A percentile compares a stretch with the other conserved stretches of the same genome.
These are phyloP conservation scores for Aphelenchoides fujianensis DNA, from an alignment of 1,140 invertebrate species.

Conservation along the genomic window DNA sequence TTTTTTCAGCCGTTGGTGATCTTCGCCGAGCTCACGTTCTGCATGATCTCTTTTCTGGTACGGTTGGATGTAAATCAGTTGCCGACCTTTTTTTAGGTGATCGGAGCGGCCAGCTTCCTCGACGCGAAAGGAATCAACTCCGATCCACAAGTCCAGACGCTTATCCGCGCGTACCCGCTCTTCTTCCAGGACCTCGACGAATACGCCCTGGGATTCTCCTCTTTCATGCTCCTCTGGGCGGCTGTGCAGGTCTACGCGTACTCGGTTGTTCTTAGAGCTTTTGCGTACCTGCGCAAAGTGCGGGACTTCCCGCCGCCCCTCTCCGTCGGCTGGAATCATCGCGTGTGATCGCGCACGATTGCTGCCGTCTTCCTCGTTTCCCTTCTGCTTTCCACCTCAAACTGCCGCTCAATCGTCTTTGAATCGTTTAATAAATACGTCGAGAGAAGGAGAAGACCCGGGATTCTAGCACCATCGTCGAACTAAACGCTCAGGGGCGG, in stretches of 20 bases:
- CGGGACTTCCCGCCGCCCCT: slow-evolving; percentile 3
- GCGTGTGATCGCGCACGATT: neutral
- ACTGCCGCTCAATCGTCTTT: neutral
- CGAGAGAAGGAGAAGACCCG: neutral
- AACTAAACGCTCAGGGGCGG: neutral
- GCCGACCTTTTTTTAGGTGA: too few relatives aligned
- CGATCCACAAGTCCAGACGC: neutral
- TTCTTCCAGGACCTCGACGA: neutral
- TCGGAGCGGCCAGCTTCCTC: neutral
- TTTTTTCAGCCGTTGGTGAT: neutral
- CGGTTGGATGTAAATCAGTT: too few relatives aligned
- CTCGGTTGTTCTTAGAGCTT: neutral
- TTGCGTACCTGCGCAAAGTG: slow-evolving; percentile 3
- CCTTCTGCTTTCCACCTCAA: too few relatives aligned
- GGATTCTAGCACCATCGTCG: neutral
- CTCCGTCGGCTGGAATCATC: neutral
- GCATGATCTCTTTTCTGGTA: neutral
- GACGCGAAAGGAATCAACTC: neutral
- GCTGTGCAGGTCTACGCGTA: neutral
- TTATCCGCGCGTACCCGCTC: neutral
- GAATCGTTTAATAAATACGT: neutral
- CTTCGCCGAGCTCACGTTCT: neutral
- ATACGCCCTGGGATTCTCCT: neutral
- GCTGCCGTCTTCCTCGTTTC: too few relatives aligned
- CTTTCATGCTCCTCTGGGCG: neutral